A percentile compares a stretch with the other conserved stretches of the same genome.
Conservation (phyloP, 2,113 vertebrate genomes). For the Glaucidium brasilianum region DNA sequence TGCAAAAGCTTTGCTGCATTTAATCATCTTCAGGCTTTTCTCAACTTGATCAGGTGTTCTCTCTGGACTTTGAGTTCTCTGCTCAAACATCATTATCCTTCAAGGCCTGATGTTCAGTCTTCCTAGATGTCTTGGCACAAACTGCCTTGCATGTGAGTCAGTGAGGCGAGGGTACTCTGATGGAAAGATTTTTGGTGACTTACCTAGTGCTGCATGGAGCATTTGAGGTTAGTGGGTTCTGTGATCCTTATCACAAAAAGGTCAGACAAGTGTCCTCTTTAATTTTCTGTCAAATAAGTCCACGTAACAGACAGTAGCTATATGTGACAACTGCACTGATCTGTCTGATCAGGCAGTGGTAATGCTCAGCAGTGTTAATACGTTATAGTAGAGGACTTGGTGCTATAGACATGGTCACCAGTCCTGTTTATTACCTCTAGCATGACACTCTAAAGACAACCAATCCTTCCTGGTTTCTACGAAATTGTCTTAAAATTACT, state of each 20-base stretch:
- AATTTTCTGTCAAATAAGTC: neutral
- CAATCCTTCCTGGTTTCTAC: neutral
- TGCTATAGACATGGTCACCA: neutral
- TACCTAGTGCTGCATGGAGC: neutral
- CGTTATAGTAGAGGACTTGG: neutral
- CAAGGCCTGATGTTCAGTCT: neutral
- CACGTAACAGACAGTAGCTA: neutral
- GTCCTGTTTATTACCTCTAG: neutral
- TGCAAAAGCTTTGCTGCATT: neutral
- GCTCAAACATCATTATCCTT: neutral
- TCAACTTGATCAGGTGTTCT: neutral
- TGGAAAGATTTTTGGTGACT: neutral
- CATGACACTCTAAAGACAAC: neutral
- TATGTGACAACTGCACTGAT: neutral
- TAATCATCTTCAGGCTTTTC: neutral
- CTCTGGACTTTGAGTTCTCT: neutral
- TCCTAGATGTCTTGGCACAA: neutral
- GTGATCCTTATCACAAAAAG: neutral
- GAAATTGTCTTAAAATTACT: neutral
- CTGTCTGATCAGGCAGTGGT: neutral
- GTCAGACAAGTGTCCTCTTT: neutral
- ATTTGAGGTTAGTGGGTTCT: neutral
- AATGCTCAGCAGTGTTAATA: neutral
- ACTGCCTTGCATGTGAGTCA: neutral
- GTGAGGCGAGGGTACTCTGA: neutral